Conservation (phyloP, 2,797 vertebrate species). For the Phoeniculus purpureus region DNA sequence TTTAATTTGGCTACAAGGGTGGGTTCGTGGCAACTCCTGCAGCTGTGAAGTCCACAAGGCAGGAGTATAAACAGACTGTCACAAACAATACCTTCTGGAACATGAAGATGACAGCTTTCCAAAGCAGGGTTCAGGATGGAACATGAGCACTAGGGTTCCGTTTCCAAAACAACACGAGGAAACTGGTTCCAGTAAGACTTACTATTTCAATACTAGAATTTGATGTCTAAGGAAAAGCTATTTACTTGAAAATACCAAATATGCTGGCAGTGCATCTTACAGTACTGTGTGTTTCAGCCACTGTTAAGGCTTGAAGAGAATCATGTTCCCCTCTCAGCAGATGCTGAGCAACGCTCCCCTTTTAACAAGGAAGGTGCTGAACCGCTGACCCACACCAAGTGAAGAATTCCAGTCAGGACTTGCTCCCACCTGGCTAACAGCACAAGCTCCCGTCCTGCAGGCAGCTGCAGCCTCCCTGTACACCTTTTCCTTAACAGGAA, state of each 20-base stretch:
- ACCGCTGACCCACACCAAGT: neutral
- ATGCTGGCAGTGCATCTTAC: conserved; percentile 70
- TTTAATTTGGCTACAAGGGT: neutral
- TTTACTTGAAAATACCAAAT: conserved; percentile 57
- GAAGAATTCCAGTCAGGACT: neutral
- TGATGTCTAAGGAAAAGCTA: conserved; percentile 54
- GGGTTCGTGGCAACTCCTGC: neutral
- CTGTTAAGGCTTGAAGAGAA: conserved; percentile 69
- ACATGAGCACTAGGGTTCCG: neutral
- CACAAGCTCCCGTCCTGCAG: neutral
- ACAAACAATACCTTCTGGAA: neutral
- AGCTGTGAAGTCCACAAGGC: conserved; percentile 12
- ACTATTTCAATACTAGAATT: conserved; percentile 37
- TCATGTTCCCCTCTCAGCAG: conserved; percentile 18
- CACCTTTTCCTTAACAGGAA: neutral
- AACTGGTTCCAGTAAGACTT: conserved; percentile 44
- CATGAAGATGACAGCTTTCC: neutral
- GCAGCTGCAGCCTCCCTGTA: conserved; percentile 1
- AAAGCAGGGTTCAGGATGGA: neutral
- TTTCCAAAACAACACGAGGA: conserved; percentile 25
- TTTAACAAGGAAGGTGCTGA: conserved; percentile 23
- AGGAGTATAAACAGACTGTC: conserved; percentile 3
- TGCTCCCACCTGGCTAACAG: neutral
- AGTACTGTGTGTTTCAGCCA: conserved; percentile 63
- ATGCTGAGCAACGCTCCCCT: neutral